A percentile compares a stretch with the other conserved stretches of the same genome.
These are phyloP conservation scores for Montipora foliosa DNA, from an alignment of 64 coral and sea anemone species.

Conservation along the genomic window DNA sequence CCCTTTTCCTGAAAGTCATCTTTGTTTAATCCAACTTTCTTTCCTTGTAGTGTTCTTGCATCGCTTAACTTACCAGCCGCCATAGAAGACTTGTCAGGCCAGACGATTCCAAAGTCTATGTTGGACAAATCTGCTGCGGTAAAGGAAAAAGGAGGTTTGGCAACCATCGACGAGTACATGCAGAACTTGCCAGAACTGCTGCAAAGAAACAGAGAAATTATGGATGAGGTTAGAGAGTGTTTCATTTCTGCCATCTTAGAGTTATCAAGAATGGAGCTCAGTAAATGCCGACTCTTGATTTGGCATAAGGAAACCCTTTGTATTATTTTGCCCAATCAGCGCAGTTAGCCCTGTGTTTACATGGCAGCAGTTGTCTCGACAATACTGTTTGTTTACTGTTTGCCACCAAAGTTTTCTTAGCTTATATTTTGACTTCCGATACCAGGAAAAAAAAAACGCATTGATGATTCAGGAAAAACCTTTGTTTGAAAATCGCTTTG, in stretches of 20 bases:
- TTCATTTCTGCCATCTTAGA: background rate
- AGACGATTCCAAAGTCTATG: constrained; percentile 89
- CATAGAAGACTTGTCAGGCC: constrained; percentile 93
- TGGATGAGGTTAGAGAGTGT: constrained; percentile 77
- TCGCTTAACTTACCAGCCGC: constrained; percentile 89
- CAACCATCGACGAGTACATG: constrained; percentile 78
- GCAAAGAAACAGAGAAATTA: constrained; percentile 85
- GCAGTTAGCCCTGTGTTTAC: too few species aligned
- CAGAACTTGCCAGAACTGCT: constrained; percentile 90
- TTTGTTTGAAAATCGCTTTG: too few species aligned
- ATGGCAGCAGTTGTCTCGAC: too few species aligned
- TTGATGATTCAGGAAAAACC: too few species aligned
- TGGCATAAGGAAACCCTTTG: too few species aligned
- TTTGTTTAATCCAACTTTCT: background rate
- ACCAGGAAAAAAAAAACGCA: too few species aligned
- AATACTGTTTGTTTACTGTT: too few species aligned
- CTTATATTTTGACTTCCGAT: too few species aligned
- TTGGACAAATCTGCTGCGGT: constrained; percentile 86
- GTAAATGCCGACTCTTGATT: too few species aligned
- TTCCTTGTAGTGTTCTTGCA: constrained; percentile 69
- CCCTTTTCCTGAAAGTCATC: too few species aligned
- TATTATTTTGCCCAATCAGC: too few species aligned
- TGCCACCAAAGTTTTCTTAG: too few species aligned
- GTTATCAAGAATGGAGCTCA: background rate
- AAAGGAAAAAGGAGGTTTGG: constrained; percentile 77